phyloP scores from a whole-genome alignment of 2,797 vertebrate genomes.

The Muraenolepis orangiensis region DNA sequence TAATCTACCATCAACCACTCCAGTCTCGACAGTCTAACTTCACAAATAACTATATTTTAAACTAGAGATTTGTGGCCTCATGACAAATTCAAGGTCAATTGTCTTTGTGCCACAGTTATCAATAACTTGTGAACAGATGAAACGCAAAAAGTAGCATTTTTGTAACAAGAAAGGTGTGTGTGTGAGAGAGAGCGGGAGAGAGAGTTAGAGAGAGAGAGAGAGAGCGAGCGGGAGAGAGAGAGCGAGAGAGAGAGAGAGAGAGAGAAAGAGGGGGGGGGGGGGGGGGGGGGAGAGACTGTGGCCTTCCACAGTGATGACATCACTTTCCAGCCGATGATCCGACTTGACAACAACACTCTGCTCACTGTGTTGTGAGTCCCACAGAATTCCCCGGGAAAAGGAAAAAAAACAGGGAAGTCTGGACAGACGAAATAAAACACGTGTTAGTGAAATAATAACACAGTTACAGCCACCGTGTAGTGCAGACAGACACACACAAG shows the following conservation, averaged over 20 bases:
- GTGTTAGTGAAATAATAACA: neutral
- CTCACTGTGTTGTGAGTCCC: conserved; percentile 35
- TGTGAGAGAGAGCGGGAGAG: neutral
- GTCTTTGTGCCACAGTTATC: neutral
- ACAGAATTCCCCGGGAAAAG: conserved; percentile 24
- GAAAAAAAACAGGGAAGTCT: conserved; percentile 24
- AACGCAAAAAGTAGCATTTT: neutral
- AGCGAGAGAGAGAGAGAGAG: conserved; percentile 11
- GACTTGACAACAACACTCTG: conserved; percentile 39
- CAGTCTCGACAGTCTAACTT: neutral
- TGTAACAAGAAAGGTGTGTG: neutral
- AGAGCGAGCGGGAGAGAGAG: neutral
- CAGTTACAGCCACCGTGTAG: no score
- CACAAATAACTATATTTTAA: neutral
- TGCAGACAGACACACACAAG: neutral
- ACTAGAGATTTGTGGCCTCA: neutral
- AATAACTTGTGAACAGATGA: neutral
- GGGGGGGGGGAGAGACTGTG: conserved; percentile 18
- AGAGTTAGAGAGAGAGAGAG: neutral
- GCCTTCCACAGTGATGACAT: conserved; percentile 58
- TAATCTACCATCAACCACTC: neutral
- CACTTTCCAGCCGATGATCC: conserved; percentile 44
- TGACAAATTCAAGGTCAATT: neutral
- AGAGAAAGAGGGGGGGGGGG: conserved; percentile 1
- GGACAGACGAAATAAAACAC: conserved; percentile 19